A percentile compares a stretch with the other conserved stretches of the same genome.
Conservation (phyloP, 2,797 vertebrate genomes). For the Tympanoctomys barrerae region DNA sequence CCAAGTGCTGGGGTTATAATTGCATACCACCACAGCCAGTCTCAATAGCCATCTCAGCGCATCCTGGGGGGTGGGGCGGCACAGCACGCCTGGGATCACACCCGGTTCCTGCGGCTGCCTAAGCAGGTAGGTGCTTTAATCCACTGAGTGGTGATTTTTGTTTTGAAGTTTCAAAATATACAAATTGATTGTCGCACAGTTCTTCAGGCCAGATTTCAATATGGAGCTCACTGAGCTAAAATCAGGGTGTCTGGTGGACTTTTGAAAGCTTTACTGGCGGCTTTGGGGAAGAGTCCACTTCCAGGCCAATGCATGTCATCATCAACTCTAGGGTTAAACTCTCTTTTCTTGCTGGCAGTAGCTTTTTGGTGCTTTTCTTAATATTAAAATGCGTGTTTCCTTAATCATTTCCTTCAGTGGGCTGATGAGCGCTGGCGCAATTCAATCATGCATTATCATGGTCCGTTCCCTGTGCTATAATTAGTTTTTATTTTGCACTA, state of each 20-base stretch:
- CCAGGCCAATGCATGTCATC: neutral
- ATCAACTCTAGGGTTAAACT: neutral
- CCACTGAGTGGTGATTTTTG: no score
- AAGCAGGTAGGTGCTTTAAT: no score
- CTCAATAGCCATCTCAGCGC: no score
- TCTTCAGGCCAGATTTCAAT: neutral
- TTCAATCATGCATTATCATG: neutral
- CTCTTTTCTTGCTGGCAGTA: neutral
- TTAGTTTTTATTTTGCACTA: slow-evolving; percentile 25
- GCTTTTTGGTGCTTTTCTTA: neutral
- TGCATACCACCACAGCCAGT: no score
- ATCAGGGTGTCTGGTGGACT: neutral
- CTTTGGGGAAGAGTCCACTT: neutral
- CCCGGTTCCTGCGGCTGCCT: no score
- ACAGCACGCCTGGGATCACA: no score
- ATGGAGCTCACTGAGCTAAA: neutral
- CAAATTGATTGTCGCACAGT: neutral
- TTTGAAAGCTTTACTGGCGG: neutral
- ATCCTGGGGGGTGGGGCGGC: no score
- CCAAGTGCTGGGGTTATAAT: no score
- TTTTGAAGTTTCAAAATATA: neutral
- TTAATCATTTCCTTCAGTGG: slow-evolving; percentile 17
- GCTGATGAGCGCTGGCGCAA: neutral
- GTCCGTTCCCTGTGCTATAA: neutral
- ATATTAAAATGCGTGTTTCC: neutral